Evolutionary conservation across 2,113 vertebrate species (phyloP).

Genomic region (Psammodynastes pulverulentus): DNA sequence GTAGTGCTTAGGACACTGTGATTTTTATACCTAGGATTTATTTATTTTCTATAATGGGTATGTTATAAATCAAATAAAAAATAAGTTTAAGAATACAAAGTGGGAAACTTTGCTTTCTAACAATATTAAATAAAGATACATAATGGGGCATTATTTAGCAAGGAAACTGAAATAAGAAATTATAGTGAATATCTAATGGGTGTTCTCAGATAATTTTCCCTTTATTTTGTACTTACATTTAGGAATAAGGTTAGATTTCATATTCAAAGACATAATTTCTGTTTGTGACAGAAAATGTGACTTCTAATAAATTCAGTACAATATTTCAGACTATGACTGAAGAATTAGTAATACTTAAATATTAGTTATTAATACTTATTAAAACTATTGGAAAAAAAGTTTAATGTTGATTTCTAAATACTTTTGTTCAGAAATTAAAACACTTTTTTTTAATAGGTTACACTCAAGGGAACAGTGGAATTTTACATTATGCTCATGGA

Average conservation of each 20-base stretch:
- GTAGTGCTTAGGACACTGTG: background rate
- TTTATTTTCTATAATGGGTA: background rate
- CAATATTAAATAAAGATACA: background rate
- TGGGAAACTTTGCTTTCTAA: background rate
- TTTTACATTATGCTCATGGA: constrained; percentile 72
- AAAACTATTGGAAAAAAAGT: background rate
- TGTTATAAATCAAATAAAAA: background rate
- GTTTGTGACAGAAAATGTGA: background rate
- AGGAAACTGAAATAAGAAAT: background rate
- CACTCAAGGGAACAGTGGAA: constrained; percentile 69
- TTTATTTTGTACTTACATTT: background rate
- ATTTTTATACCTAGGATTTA: background rate
- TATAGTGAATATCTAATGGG: background rate
- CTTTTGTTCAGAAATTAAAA: background rate
- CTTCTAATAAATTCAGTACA: background rate
- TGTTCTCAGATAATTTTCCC: background rate
- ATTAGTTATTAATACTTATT: background rate
- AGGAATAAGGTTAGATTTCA: background rate
- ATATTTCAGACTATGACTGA: background rate
- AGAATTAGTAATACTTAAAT: background rate
- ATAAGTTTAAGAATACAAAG: background rate
- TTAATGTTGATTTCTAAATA: background rate
- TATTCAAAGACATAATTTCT: background rate
- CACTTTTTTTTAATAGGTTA: constrained; percentile 63
- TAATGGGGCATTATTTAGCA: background rate